Base-by-base conservation (phyloP, 1,140 invertebrate species). In the Leptopilina clavipes region DNA sequence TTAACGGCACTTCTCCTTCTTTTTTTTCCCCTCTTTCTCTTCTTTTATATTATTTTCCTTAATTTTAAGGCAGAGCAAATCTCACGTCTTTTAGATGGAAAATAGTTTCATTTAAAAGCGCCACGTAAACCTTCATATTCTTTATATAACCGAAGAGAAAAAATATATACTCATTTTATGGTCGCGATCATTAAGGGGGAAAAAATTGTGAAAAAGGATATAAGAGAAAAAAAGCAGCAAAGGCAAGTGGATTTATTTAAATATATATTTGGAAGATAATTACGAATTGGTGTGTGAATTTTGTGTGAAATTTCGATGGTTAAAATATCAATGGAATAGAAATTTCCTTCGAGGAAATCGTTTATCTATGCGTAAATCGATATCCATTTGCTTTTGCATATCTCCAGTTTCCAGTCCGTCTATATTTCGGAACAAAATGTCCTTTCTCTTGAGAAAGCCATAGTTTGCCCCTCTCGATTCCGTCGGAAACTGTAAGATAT, bases 381-480 rank as follows among this genome's bases (percentile, higher is more conserved):
- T 52, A 52, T 52, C 14, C 48, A 52, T 65, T 31, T 7, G 12
- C 59, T 14, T 65, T 31, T 65, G 59, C 25, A 65, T 65, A 65
- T 65, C 25, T 65, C 25, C 7, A 22, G 56, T 65, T 65, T 65
- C 25, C 22, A 31, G 59, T 37, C 59, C 12, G 25, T 65, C 22
- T 31, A 25, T 65, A 65, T 31, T n/a, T 65, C 56, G 22, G 37
- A 65, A 31, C 56, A 31, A 65, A 31, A 65, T 65, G 14, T 65
- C 25, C 22, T n/a, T 31, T 65, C 56, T 37, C 19, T 65, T 65
- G 3, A 65, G 12, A n/a, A 65, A 12, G 6, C 1, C 37, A 40
- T 40, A 31, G 12, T 31, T 3, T 65, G 3, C 3, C 59, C 37
- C 37, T 40, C 1, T 10, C 19, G 0, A 65, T 65, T 31, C 59